Evolutionary conservation across 1,140 invertebrate genomes (phyloP).

Genomic region (Lepidurus apus): DNA sequence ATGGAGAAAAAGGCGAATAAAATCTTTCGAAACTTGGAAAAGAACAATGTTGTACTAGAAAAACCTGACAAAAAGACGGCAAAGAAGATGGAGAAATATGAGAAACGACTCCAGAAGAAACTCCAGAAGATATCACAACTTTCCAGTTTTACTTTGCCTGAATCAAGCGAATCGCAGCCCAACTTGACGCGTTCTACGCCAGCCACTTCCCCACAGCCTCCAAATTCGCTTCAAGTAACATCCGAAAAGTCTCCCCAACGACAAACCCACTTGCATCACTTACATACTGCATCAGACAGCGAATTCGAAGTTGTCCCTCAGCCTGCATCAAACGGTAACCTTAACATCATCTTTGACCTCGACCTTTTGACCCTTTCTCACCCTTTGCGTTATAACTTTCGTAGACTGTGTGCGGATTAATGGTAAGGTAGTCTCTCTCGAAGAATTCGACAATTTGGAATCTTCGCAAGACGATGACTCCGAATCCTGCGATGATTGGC

Average conservation of each 20-base stretch:
- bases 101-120: background rate
- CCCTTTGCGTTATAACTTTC: background rate
- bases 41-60: background rate
- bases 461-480: background rate
- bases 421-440: background rate
- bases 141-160: too few species aligned
- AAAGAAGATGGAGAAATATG: slow-evolving; percentile 24
- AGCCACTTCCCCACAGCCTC: background rate
- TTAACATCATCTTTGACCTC: background rate
- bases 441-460: slow-evolving; percentile 9
- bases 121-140: too few species aligned
- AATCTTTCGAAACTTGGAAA: background rate
- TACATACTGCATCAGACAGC: slow-evolving; percentile 25
- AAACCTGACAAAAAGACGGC: background rate
- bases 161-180: background rate
- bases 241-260: background rate
- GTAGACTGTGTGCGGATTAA: background rate
- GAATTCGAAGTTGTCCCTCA: slow-evolving; percentile 32
- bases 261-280: background rate
- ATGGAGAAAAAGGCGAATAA: background rate
- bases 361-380: background rate
- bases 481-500: background rate
- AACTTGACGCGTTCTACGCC: background rate
- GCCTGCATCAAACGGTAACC: slow-evolving; percentile 20
- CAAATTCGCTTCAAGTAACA: background rate